phyloP scores from a whole-genome alignment of 2,113 vertebrate genomes.

The Poeciliopsis prolifica region DNA sequence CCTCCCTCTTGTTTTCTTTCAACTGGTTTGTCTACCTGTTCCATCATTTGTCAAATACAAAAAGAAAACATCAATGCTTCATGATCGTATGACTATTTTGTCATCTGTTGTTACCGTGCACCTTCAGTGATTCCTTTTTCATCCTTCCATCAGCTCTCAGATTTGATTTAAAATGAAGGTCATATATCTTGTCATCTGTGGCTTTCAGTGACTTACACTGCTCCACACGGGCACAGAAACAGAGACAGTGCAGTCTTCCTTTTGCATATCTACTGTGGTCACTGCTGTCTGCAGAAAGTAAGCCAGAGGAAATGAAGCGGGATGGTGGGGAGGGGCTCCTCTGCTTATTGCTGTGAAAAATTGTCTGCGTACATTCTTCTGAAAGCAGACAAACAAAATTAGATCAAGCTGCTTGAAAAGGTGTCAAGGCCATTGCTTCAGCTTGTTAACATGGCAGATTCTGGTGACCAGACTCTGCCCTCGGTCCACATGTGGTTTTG shows the following conservation, averaged over 20 bases:
- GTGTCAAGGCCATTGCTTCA: conserved; percentile 51
- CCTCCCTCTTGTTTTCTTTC: too few relatives aligned
- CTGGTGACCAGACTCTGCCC: conserved; percentile 59
- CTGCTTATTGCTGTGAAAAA: conserved; percentile 50
- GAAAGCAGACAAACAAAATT: conserved; percentile 64
- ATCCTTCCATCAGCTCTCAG: conserved; percentile 9
- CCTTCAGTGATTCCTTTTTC: conserved; percentile 10
- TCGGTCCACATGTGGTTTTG: conserved; percentile 56
- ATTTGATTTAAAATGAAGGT: conserved; percentile 1
- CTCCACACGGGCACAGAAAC: neutral
- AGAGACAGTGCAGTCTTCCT: conserved; percentile 14
- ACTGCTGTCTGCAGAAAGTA: conserved; percentile 37
- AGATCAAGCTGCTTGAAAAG: conserved; percentile 56
- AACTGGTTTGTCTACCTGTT: neutral
- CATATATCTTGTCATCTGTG: neutral
- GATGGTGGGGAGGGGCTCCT: neutral
- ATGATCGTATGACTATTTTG: conserved; percentile 16
- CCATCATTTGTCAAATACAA: conserved; percentile 23
- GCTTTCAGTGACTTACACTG: conserved; percentile 3
- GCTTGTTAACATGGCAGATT: conserved; percentile 57
- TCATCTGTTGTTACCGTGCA: conserved; percentile 2
- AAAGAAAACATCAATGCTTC: conserved; percentile 4
- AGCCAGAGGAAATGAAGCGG: conserved; percentile 1
- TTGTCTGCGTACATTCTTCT: conserved; percentile 39
- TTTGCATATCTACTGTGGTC: conserved; percentile 42